Evolutionary conservation across 2,888 invertebrate species (phyloP).

Genomic region (Vesta saturnalis): DNA sequence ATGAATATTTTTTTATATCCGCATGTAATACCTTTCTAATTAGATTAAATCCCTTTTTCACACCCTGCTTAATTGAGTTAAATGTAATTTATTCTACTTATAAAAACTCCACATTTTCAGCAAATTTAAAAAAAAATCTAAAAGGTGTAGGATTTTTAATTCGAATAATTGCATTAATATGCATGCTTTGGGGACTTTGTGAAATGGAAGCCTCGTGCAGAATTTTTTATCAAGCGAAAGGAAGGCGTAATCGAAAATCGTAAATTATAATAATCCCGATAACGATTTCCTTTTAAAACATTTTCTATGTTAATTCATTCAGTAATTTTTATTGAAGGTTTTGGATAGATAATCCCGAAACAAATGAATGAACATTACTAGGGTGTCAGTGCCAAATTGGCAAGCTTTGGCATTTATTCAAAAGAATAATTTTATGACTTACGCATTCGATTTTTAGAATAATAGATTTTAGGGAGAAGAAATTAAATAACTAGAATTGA

Average conservation of each 20-base stretch:
- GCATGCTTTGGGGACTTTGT: background rate
- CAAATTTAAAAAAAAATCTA: background rate
- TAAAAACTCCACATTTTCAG: background rate
- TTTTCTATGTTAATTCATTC: no score
- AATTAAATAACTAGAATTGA: no score
- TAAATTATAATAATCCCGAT: no score
- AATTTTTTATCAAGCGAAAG: background rate
- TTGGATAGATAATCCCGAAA: no score
- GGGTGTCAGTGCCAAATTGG: no score
- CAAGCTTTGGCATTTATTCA: no score
- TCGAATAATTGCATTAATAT: background rate
- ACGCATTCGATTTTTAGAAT: no score
- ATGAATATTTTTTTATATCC: background rate
- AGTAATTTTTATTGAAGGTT: no score
- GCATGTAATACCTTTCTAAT: background rate
- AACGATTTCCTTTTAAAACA: no score
- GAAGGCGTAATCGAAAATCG: background rate
- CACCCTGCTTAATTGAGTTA: conserved; percentile 4
- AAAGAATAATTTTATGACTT: no score
- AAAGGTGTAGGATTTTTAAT: background rate
- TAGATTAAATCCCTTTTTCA: background rate
- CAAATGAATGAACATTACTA: no score
- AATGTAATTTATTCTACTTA: background rate
- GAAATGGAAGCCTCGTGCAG: background rate
- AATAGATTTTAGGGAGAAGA: no score